phyloP scores from a whole-genome alignment of 2,797 vertebrate genomes.

The Melanotaenia trifasciata region DNA sequence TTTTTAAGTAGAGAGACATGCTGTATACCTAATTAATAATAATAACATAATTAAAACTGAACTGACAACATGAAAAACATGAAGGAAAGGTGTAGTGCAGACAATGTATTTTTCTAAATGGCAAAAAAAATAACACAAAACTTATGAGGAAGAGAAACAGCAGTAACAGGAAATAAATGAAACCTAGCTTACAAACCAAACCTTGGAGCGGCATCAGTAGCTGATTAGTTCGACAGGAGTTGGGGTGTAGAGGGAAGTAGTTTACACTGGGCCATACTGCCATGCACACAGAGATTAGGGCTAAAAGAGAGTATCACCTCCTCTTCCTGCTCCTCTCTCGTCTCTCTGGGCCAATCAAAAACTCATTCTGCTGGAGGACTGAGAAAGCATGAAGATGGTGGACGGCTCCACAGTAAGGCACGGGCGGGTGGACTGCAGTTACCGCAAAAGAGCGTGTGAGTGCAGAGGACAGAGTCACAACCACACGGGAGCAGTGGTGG shows the following conservation, averaged over 20 bases:
- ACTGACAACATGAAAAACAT: conserved; percentile 12
- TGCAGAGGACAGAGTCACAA: conserved; percentile 76
- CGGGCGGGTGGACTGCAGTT: conserved; percentile 93
- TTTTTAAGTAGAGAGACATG: not conserved
- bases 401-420: conserved; percentile 99
- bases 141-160: conserved; percentile 2
- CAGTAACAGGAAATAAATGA: conserved; percentile 1
- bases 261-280: conserved; percentile 55
- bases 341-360: conserved; percentile 88
- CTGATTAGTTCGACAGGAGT: conserved; percentile 48
- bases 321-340: conserved; percentile 77
- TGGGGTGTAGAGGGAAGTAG: conserved; percentile 32
- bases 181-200: conserved; percentile 10
- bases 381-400: conserved; percentile 99
- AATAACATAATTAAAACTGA: not conserved
- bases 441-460: conserved; percentile 53
- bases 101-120: conserved; percentile 17
- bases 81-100: not conserved
- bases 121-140: conserved; percentile 13
- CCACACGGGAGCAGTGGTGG: conserved; percentile 59
- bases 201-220: conserved; percentile 2
- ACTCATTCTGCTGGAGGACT: conserved; percentile 99
- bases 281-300: conserved; percentile 63
- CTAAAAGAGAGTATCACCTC: conserved; percentile 85
- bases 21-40: not conserved